These are phyloP conservation scores for Xiphophorus maculatus DNA, from an alignment of 2,113 vertebrate species.

Conservation along the genomic window DNA sequence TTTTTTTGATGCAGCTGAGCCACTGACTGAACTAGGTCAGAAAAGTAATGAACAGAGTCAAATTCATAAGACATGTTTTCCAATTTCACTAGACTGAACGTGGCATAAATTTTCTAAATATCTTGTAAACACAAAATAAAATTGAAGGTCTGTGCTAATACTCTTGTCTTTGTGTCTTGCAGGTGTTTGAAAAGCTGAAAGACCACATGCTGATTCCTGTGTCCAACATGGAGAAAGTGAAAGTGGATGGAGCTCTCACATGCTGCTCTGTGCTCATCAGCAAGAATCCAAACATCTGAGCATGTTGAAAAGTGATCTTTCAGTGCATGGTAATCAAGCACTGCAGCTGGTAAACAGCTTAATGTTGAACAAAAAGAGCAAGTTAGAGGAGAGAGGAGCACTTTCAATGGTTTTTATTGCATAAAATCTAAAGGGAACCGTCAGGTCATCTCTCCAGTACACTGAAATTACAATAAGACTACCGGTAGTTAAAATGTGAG, in stretches of 20 bases:
- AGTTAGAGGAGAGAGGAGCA: neutral
- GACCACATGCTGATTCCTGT: slow-evolving; percentile 94
- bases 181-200: slow-evolving; percentile 97
- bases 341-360: slow-evolving; percentile 9
- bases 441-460: neutral
- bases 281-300: slow-evolving; percentile 86
- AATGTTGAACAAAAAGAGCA: slow-evolving; percentile 15
- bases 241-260: slow-evolving; percentile 91
- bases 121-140: neutral
- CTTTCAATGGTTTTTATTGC: slow-evolving; percentile 8
- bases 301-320: slow-evolving; percentile 57
- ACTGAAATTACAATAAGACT: neutral
- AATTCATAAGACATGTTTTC: neutral
- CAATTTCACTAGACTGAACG: neutral
- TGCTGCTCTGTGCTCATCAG: slow-evolving; percentile 92
- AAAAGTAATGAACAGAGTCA: too few species aligned
- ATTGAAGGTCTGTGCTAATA: neutral
- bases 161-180: slow-evolving; percentile 36
- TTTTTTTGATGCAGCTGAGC: too few species aligned
- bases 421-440: neutral
- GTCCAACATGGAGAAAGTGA: slow-evolving; percentile 84
- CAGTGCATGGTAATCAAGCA: slow-evolving; percentile 36
- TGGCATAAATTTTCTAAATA: neutral
- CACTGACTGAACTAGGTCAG: too few species aligned
- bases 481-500: neutral